phyloP scores from a whole-genome alignment of 2,797 vertebrate species.

The Kryptolebias ocellatus region DNA sequence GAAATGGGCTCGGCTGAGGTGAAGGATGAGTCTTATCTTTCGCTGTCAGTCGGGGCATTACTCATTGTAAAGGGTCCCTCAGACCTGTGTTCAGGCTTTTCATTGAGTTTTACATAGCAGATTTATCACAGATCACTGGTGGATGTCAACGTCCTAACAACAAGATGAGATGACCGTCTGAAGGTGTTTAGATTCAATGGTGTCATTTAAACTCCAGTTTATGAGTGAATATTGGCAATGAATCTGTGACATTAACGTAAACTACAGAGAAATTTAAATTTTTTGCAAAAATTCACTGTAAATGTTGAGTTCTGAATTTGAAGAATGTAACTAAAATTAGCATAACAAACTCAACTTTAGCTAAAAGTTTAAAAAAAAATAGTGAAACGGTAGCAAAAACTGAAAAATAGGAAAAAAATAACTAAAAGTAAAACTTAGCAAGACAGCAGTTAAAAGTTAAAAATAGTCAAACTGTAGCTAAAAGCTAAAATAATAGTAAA shows the following conservation, averaged over 20 bases:
- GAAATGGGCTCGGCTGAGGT: constrained; percentile 92
- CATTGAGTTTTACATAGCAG: constrained; percentile 95
- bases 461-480: too few relatives aligned
- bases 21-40: constrained; percentile 99
- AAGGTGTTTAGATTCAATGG: constrained; percentile 62
- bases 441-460: too few relatives aligned
- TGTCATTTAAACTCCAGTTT: constrained; percentile 53
- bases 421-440: too few relatives aligned
- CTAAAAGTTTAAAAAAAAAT: too few relatives aligned
- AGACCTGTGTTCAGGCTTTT: constrained; percentile 89
- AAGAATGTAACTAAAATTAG: too few relatives aligned
- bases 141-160: constrained; percentile 81
- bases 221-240: constrained; percentile 12
- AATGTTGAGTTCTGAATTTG: too few relatives aligned
- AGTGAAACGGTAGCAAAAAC: too few relatives aligned
- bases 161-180: constrained; percentile 88
- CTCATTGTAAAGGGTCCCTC: constrained; percentile 93
- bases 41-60: constrained; percentile 96
- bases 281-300: too few relatives aligned
- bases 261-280: too few relatives aligned
- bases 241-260: constrained; percentile 17
- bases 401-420: too few relatives aligned
- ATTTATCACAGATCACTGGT: constrained; percentile 92
- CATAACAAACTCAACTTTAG: too few relatives aligned
- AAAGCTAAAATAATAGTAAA: too few relatives aligned